Evolutionary conservation across 2,797 vertebrate genomes (phyloP), one percentile per base, ranked within the genome.

Genomic region (Malacoraja senta): DNA sequence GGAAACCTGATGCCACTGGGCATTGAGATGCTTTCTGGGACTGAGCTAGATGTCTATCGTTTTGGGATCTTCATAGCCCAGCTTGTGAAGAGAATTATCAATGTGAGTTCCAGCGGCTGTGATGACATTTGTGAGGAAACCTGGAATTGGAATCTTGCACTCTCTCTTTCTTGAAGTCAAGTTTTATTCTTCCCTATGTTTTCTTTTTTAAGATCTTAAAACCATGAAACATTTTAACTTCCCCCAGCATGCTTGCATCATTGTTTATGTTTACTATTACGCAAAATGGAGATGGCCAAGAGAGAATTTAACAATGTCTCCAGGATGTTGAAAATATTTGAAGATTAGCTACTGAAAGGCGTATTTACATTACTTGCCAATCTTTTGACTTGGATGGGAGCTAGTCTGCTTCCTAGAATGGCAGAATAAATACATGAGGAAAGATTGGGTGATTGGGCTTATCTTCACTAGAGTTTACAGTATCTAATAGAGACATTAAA

Each of bases 1-100:
- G 95, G 96, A 76, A 96, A 97, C 93, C 95, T 97, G 88, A 93
- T 95, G 77, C 95, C 94, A 32, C 93, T 98, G 79, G 95, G 96
- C 4, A 77, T 94, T 2, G 94, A 96, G 29, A 94, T 94, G 4
- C 97, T 99, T 29, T 97, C 96, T 91, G 94, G 96, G 21, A 96
- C 96, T 93, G 98, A 98, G 94, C 96, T 97, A 63, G 95, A 97
- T 71, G 94, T 97, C 80, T 98, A 97, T 94, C 97, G 98, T 78
- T 97, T 98, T 0, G 97, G 98, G 79, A 95, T 97, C n/a, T 97
- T 96, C 93, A 94, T 98, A 77, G 96, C 98, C 0, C 83, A 95
- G 1, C 95, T 96, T 0, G 95, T 99, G 63, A 95, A 95, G 1
- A 76, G 94, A 44, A 96, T 97, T 77, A 95, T 96, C 0, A 93